Evolutionary conservation across 2,797 vertebrate genomes (phyloP), one percentile per base, ranked within the genome.

Genomic region (Ptychobarbus kaznakovi): DNA sequence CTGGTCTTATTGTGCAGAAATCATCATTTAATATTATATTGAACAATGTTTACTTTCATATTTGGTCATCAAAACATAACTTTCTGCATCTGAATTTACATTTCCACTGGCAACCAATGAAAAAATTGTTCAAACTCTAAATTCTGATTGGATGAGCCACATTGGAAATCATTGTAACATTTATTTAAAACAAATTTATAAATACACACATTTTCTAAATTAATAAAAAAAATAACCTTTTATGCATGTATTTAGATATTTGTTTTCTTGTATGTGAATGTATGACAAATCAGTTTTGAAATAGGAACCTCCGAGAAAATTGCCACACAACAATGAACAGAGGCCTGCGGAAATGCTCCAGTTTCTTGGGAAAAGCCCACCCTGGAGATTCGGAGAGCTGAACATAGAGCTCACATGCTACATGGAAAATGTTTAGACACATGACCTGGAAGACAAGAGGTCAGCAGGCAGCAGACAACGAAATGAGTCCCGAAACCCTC

Each of bases 381-480:
- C 86, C 72, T 40, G 35, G 73, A 81, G 53, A 85, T 44, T 78
- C 66, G 5, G 44, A 53, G 84, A 78, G 74, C 80, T 73, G 56
- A 53, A 63, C 68, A 49, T 63, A 58, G 84, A 84, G n/a, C 49
- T 72, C 89, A 87, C 85, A 86, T 79, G 85, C 80, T 79, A 88
- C 38, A 86, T n/a, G 87, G 81, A 85, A 81, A 90, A 82, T 68
- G 77, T 88, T 88, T 86, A 91, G 87, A 89, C 86, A 83, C 85
- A 87, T 68, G 82, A 90, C 81, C 88, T 82, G 87, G 90, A 93
- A 91, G 90, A 90, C 84, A 35, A 86, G 86, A 90, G 91, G 89
- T 89, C 92, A 91, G 85, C 85, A 89, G 90, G 89, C 91, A 91
- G 88, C 84, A 93, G 90, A 93, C 90, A 56, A 69, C 35, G 61